Conservation (phyloP, 1,140 invertebrate species). For the Battus philenor region DNA sequence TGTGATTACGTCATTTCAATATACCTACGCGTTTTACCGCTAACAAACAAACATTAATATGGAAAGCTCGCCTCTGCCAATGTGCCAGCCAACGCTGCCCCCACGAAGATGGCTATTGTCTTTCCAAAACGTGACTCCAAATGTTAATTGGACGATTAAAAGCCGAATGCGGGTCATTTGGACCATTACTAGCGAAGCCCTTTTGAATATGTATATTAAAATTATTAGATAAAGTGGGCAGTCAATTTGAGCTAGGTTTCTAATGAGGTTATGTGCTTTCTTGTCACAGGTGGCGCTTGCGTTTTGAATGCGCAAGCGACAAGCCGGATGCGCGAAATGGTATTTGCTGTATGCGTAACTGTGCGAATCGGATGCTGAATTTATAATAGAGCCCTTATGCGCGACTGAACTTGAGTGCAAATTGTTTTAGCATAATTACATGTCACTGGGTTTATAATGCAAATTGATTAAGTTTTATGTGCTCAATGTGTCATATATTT, state of each 20-base stretch:
- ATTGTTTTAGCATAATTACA: slow-evolving; percentile 17
- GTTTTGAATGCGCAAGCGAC: slow-evolving; percentile 61
- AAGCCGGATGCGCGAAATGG: slow-evolving; percentile 71
- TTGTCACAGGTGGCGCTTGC: slow-evolving; percentile 64
- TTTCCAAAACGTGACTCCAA: slow-evolving; percentile 71
- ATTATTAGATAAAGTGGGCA: slow-evolving; percentile 71
- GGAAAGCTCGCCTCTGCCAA: slow-evolving; percentile 62
- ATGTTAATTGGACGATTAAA: slow-evolving; percentile 75
- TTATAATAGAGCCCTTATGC: slow-evolving; percentile 51
- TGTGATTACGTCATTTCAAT: slow-evolving; percentile 50
- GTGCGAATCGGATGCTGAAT: slow-evolving; percentile 49
- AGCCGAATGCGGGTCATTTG: slow-evolving; percentile 73
- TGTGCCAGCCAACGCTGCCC: slow-evolving; percentile 63
- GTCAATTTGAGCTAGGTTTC: slow-evolving; percentile 71
- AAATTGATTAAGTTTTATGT: no score
- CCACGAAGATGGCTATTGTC: slow-evolving; percentile 74
- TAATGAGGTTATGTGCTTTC: slow-evolving; percentile 75
- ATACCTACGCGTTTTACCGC: slow-evolving; percentile 66
- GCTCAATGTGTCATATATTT: no score
- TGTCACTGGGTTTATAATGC: no score
- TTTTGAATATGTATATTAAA: slow-evolving; percentile 76
- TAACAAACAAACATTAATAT: slow-evolving; percentile 76
- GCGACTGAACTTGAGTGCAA: slow-evolving; percentile 20
- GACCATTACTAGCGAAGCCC: slow-evolving; percentile 65
- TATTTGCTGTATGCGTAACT: slow-evolving; percentile 58